Conservation (phyloP, 92 coral and sea anemone genomes). For the Zoanthus sansibaricus region DNA sequence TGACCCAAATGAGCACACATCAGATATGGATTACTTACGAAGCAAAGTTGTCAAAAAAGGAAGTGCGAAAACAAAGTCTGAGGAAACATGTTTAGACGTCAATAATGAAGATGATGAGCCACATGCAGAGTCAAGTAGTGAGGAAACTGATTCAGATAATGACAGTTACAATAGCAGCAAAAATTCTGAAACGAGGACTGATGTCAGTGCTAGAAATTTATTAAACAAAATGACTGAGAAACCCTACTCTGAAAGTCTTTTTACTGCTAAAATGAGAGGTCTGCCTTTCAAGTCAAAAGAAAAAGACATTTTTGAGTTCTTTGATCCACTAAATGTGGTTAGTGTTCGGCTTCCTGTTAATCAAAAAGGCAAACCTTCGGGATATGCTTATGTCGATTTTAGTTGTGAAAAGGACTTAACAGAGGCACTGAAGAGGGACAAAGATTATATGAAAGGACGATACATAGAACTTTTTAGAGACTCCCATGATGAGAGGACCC, state of each 20-base stretch:
- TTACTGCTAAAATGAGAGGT: slow-evolving; percentile 93
- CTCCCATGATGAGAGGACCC: slow-evolving; percentile 23
- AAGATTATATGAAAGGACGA: slow-evolving; percentile 86
- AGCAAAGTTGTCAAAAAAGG: slow-evolving; percentile 69
- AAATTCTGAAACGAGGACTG: background rate
- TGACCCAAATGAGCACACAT: slow-evolving; percentile 58
- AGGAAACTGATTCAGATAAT: slow-evolving; percentile 16
- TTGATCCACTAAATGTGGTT: slow-evolving; percentile 77
- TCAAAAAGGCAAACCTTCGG: slow-evolving; percentile 77
- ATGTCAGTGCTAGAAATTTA: background rate
- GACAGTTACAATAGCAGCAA: slow-evolving; percentile 2
- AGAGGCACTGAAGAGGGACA: slow-evolving; percentile 87
- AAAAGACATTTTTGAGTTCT: slow-evolving; percentile 80
- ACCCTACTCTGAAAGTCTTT: slow-evolving; percentile 29
- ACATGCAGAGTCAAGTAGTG: background rate
- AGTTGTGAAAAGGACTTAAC: slow-evolving; percentile 71
- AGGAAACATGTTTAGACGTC: slow-evolving; percentile 5
- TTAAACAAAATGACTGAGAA: slow-evolving; percentile 17
- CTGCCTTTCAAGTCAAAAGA: slow-evolving; percentile 86
- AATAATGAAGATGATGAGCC: background rate
- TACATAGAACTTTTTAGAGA: slow-evolving; percentile 94
- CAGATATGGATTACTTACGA: slow-evolving; percentile 96
- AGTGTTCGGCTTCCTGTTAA: slow-evolving; percentile 78
- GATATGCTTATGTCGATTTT: slow-evolving; percentile 94
- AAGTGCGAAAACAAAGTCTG: slow-evolving; percentile 2